Evolutionary conservation across 2,113 vertebrate genomes (phyloP), one percentile per base, ranked within the genome.

Genomic region (Aramus guarauna): DNA sequence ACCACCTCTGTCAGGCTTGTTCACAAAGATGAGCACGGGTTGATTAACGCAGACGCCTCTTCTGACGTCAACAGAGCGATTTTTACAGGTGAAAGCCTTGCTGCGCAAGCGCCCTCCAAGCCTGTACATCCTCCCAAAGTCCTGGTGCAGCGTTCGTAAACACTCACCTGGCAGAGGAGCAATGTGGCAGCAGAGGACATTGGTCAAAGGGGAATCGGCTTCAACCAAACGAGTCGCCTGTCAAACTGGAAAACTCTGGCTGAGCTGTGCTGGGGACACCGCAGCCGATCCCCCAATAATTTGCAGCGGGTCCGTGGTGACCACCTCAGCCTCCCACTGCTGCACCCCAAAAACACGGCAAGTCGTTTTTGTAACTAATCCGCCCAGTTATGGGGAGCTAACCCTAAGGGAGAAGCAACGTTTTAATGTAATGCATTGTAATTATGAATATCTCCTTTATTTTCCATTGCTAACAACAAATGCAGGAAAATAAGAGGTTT

Each of bases 281-380:
- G 0, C 52, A 75, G 20, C 9, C 2, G 7, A 36, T 21, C 41
- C 27, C 48, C 26, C 30, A 55, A 7, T 5, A 55, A 17, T 11
- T 34, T 0, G 0, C 36, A 22, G 26, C 5, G 52, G 45, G 14
- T 36, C 50, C 1, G 0, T 3, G 37, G 36, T 39, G 48, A 39
- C 27, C 34, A 47, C 18, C 60, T 36, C 85, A 74, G 53, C 17
- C 16, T 62, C 19, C 26, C 16, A 9, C 12, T 30, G 76, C 19
- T 71, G 63, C 50, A 74, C 30, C 34, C 27, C 15, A 56, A 89
- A 90, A 52, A 1, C 58, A n/a, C 3, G 0, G 23, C 0, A 0
- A 56, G 30, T 15, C 13, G 16, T 34, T 72, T 63, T 14, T 36
- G 37, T 34, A 41, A 39, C 18, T 9, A 23, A 13, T 18, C 26